Evolutionary conservation across 2,888 invertebrate species (phyloP), one percentile per base, ranked within the genome.

Genomic region (Tethea ocularis): DNA sequence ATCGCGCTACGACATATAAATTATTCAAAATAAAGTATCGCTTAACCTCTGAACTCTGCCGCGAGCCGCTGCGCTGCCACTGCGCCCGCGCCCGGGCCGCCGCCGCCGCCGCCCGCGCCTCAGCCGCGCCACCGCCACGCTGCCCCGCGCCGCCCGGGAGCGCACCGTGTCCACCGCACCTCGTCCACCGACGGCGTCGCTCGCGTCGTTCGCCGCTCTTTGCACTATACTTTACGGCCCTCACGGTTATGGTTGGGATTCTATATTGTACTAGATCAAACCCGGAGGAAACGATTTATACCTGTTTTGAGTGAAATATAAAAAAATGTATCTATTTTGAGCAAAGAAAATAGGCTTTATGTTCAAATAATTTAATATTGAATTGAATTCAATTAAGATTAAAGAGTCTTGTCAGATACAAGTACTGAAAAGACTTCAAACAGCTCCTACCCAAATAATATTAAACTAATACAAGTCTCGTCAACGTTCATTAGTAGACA

Each of bases 1-100:
- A 92, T 92, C 92, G 91, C 85, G 78, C 82, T 83, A 84, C 88
- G 88, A 91, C 91, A 91, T 91, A 92, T 93, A 93, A 92, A 93
- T 93, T 92, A 93, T 93, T 93, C 93, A 93, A 92, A 93, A 92
- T 93, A 92, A 93, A 93, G 93, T 93, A 93, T 93, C 92, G 93
- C 89, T 93, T 93, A 93, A 91, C 93, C 93, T 73, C 70, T 84
- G 89, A 91, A 52, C 63, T 51, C 51, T 53, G 51, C 54, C 33
- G 23, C n/a, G 20, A 46, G 20, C 46, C 33, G 33, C 33, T 33
- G 46, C 46, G 17, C 17, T 15, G 6, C 41, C 41, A 20, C 46
- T 17, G 6, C 46, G 20, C 46, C 46, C 17, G n/a, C 17, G 46
- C 41, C 7, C 1, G 17, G 17, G 1, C 36, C 15, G 15, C 15